Base-by-base conservation (phyloP, 2,888 invertebrate species). In the Apamea crenata region DNA sequence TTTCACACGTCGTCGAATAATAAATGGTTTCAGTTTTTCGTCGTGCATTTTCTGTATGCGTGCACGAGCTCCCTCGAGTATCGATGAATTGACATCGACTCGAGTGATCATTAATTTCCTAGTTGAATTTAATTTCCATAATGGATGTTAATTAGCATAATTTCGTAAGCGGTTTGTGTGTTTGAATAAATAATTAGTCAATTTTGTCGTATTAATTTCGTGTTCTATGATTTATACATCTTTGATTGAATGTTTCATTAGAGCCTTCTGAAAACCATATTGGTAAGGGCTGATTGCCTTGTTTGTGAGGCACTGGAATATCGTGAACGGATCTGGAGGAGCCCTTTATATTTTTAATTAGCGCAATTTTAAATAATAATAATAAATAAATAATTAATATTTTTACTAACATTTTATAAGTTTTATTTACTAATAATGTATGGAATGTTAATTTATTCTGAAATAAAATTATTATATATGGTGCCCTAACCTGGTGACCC, bases 31-130 rank as follows among this genome's bases (percentile, higher is more conserved):
- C 82, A 86, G 83, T 89, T 85, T 82, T 78, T 84, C 77, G 73
- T 68, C 85, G 79, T 82, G 85, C 78, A 87, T 87, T 89, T 87
- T 88, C 81, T 83, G 82, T 82, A 79, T 76, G 74, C 82, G 81
- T 76, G 79, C 85, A 80, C 77, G 86, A 80, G 36, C 67, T 83
- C 87, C 85, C 89, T 74, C 67, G 83, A 77, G 85, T 79, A 74
- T 86, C 88, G 83, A 86, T 85, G 84, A 90, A 87, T 87, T 90
- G 88, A 90, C 90, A 88, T 69, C 75, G 40, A 74, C 40, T 82
- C 86, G 87, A 84, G 78, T 84, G 82, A 87, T 89, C 87, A 88
- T 90, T 88, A 81, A 82, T 81, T 77, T 67, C 77, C 83, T 67
- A 79, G 85, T 84, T 71, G 59, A 75, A 87, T 88, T 84, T 66